Evolutionary conservation across 2,797 vertebrate genomes (phyloP).

Genomic region (Enteromius unitaeniatus): DNA sequence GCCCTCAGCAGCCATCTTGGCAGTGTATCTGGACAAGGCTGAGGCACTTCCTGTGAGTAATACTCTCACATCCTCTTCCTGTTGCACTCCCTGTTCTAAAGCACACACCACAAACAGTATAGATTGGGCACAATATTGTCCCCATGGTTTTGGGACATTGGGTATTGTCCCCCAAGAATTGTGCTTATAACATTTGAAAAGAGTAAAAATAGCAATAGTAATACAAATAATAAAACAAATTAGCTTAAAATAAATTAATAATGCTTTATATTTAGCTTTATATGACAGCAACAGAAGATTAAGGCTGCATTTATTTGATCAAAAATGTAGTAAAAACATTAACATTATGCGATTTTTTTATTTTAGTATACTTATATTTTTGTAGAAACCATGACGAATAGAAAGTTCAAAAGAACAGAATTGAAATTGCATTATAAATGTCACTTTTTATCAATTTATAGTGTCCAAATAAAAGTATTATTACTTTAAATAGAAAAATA

Average conservation of each 20-base stretch:
- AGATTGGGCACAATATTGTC: background rate
- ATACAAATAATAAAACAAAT: too few relatives aligned
- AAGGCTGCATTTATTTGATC: background rate
- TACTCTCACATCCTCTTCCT: conserved; percentile 31
- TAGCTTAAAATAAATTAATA: background rate
- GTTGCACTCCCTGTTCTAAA: conserved; percentile 14
- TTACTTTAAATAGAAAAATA: background rate
- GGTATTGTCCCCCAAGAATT: too few relatives aligned
- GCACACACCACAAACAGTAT: background rate
- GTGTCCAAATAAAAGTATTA: background rate
- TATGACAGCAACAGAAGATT: background rate
- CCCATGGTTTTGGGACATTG: too few relatives aligned
- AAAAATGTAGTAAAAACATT: background rate
- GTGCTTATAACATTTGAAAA: too few relatives aligned
- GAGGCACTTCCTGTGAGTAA: conserved; percentile 93
- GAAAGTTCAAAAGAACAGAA: background rate
- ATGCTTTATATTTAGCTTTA: background rate
- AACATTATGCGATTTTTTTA: background rate
- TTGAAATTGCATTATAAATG: background rate
- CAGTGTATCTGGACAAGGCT: conserved; percentile 91
- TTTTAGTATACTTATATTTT: background rate
- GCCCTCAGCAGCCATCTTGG: conserved; percentile 88
- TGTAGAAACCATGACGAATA: background rate
- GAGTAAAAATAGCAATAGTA: too few relatives aligned
- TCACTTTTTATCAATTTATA: background rate